Percentiles rank a stretch among this genome's conserved stretches.
Conservation (phyloP, 2,797 vertebrate genomes). For the Chiroxiphia lanceolata region DNA sequence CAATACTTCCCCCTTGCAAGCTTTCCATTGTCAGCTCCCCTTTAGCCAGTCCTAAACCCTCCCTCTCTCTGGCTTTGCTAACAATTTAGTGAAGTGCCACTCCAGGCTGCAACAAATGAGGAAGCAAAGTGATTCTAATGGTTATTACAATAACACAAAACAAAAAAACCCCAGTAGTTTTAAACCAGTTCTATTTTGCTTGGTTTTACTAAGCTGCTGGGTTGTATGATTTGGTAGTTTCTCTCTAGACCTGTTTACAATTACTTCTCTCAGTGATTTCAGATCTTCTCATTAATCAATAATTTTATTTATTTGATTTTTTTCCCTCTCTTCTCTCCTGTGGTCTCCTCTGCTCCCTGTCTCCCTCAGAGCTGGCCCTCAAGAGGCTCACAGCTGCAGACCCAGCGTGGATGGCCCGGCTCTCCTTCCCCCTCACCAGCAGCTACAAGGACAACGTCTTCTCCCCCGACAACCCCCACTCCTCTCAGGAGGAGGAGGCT, state of each 20-base stretch:
- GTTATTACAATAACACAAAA: background rate
- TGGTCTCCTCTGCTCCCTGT: background rate
- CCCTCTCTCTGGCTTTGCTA: background rate
- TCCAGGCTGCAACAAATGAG: background rate
- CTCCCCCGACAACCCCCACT: constrained; percentile 72
- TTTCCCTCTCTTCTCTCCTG: accelerated
- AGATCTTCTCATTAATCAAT: background rate
- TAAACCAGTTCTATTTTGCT: background rate
- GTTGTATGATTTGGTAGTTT: background rate
- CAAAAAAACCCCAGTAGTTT: background rate
- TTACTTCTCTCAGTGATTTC: background rate
- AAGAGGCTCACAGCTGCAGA: constrained; percentile 76
- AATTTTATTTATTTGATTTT: background rate
- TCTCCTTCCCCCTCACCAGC: constrained; percentile 84
- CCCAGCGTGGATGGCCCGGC: constrained; percentile 86
- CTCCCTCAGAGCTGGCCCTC: constrained; percentile 70
- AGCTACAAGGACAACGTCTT: constrained; percentile 93
- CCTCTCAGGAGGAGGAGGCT: constrained; percentile 63
- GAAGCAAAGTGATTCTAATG: background rate
- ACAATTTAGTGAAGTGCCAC: background rate
- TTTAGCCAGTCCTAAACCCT: background rate
- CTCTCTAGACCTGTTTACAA: background rate
- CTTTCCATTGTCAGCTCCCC: background rate
- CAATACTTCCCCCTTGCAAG: background rate
- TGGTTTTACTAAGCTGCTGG: background rate